These are phyloP conservation scores for Sapajus apella DNA, from an alignment of 2,113 vertebrate genomes.

Conservation along the genomic window DNA sequence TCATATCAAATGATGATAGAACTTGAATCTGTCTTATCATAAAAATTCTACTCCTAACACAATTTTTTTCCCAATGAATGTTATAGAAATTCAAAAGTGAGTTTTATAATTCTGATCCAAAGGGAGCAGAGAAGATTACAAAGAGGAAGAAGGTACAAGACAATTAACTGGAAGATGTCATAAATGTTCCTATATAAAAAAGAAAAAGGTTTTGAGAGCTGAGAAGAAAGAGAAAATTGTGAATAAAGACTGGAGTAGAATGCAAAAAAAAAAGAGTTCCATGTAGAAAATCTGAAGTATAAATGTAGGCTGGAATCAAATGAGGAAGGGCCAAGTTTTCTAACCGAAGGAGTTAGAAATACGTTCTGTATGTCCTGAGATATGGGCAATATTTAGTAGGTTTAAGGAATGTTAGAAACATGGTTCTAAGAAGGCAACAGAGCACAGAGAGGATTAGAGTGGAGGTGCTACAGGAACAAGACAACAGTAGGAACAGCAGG, in stretches of 20 bases:
- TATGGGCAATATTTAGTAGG: neutral
- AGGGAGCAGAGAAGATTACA: neutral
- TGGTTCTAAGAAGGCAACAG: neutral
- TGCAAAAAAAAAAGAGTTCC: neutral
- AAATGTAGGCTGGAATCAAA: neutral
- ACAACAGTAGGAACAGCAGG: neutral
- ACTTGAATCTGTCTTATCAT: neutral
- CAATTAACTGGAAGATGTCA: neutral
- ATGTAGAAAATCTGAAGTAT: neutral
- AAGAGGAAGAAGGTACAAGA: neutral
- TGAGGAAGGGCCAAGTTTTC: neutral
- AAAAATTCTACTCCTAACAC: neutral
- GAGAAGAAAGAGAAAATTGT: neutral
- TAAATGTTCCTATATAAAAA: neutral
- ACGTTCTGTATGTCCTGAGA: neutral
- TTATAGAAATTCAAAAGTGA: neutral
- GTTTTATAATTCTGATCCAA: neutral
- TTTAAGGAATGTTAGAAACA: neutral
- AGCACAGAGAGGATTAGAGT: neutral
- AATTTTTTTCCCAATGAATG: neutral
- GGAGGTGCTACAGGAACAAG: neutral
- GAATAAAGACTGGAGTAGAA: neutral
- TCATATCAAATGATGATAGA: neutral
- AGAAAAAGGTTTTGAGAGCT: neutral
- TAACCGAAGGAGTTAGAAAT: neutral